Percentiles rank a stretch among this genome's conserved stretches.
These are phyloP conservation scores for Zoanthus sociatus DNA, from an alignment of 92 coral and sea anemone genomes.

Conservation along the genomic window DNA sequence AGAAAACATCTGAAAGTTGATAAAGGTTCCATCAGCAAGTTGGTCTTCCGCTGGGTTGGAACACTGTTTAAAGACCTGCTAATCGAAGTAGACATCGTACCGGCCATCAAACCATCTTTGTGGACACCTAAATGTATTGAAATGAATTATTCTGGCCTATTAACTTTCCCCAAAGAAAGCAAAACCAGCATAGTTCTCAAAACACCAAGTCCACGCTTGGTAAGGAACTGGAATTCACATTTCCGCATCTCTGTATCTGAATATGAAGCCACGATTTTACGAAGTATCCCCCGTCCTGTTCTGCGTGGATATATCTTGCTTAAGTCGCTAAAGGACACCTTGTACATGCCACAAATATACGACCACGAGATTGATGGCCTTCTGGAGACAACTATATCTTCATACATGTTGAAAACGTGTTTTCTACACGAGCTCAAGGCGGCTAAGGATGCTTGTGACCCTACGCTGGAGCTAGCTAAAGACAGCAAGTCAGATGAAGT, in stretches of 20 bases:
- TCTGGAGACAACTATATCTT: slow-evolving; percentile 61
- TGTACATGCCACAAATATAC: slow-evolving; percentile 68
- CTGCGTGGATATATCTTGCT: slow-evolving; percentile 67
- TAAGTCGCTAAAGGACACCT: slow-evolving; percentile 59
- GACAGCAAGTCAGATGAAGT: slow-evolving; percentile 67
- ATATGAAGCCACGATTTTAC: slow-evolving; percentile 54
- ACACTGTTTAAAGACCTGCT: slow-evolving; percentile 60
- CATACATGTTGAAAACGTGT: slow-evolving; percentile 67
- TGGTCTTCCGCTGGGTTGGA: slow-evolving; percentile 67
- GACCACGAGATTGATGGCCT: slow-evolving; percentile 60
- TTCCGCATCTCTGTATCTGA: slow-evolving; percentile 59
- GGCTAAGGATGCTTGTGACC: slow-evolving; percentile 66
- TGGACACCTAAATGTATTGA: slow-evolving; percentile 62
- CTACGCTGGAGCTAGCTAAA: slow-evolving; percentile 65
- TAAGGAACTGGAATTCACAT: slow-evolving; percentile 62
- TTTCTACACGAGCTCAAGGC: slow-evolving; percentile 69
- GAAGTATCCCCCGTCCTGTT: slow-evolving; percentile 56
- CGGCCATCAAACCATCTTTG: slow-evolving; percentile 56
- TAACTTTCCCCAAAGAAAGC: slow-evolving; percentile 56
- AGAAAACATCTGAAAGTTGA: slow-evolving; percentile 64
- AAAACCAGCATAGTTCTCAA: slow-evolving; percentile 58
- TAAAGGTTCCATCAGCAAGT: slow-evolving; percentile 64
- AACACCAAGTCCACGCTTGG: slow-evolving; percentile 63
- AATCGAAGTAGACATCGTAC: slow-evolving; percentile 65
- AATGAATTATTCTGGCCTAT: slow-evolving; percentile 54